These are phyloP conservation scores for Ceratosolen fusciceps DNA, from an alignment of 1,140 invertebrate species.

Conservation along the genomic window DNA sequence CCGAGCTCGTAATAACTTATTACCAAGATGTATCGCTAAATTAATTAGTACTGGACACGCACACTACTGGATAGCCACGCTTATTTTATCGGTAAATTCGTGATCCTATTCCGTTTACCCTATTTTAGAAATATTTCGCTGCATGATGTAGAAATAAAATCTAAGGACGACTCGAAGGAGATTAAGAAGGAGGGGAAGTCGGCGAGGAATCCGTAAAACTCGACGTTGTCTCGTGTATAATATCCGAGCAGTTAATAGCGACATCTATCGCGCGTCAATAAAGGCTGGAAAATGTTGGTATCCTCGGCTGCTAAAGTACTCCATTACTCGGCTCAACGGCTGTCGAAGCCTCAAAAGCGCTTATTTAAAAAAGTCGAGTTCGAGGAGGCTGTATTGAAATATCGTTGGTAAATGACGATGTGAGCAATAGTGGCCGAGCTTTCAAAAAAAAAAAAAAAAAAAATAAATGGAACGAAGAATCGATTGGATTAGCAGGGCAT, in stretches of 20 bases:
- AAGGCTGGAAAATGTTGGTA: neutral
- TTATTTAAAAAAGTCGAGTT: neutral
- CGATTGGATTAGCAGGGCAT: too few species aligned
- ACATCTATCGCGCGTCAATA: neutral
- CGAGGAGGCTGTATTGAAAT: neutral
- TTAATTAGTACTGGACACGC: neutral
- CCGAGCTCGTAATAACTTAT: neutral
- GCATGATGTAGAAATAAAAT: too few species aligned
- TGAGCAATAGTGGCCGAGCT: too few species aligned
- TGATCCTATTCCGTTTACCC: neutral
- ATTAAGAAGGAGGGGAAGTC: neutral
- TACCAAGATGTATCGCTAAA: neutral
- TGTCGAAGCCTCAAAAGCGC: neutral
- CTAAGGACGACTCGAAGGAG: too few species aligned
- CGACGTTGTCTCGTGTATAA: neutral
- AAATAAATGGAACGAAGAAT: too few species aligned
- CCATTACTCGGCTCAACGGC: neutral
- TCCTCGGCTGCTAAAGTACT: conserved; percentile 26
- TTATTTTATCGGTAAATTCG: neutral
- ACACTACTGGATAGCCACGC: neutral
- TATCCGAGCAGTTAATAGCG: neutral
- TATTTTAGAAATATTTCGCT: neutral
- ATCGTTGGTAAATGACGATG: too few species aligned
- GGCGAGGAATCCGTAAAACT: neutral
- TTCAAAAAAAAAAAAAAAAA: too few species aligned